Base-by-base conservation (phyloP, 2,888 invertebrate species). In the Archips crataeganus region DNA sequence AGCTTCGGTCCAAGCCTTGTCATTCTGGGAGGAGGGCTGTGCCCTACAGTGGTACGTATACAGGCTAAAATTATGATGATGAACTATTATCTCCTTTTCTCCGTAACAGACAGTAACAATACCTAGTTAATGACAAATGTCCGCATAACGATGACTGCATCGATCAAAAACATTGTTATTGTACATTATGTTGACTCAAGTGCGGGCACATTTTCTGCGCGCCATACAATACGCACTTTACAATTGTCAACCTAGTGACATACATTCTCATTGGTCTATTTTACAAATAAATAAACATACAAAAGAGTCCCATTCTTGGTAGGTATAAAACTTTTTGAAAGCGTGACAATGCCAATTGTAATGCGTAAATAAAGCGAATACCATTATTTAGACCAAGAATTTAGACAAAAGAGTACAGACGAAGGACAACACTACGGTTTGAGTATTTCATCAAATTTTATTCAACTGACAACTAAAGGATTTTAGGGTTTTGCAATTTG, bases 141-240 rank as follows among this genome's bases (percentile, higher is more conserved):
- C 39, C 39, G 54, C 54, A 10, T 23, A 57, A 32, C 57, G 57
- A 11, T 57, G 57, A 45, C 42, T 23, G 42, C 23, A 62, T 62
- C 11, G 6, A 45, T 62, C 42, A 45, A 61, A 39, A 61, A 45
- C 62, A 62, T 34, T 8, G 4, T 3, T 32, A 57, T 57, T 57
- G 57, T 57, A n/a, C 57, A n/a, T 49, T 49, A 10, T 51, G 32
- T 64, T 64, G 64, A 64, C 64, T 34, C 64, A 64, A 47, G 64
- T 49, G 64, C 23, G 32, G 57, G 10, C 57, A 10, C 23, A 57
- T 57, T 57, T 57, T 32, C 32, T 57, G 11, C 32, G 57, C 57
- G 57, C 57, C 11, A 57, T 57, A 32, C 32, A 32, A 57, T 8
- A 39, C 39, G 39, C 39, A 57, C 32, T 32, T 57, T 15, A 49